phyloP scores from a whole-genome alignment of 1,140 invertebrate genomes.

The Drosophila quadrilineata region DNA sequence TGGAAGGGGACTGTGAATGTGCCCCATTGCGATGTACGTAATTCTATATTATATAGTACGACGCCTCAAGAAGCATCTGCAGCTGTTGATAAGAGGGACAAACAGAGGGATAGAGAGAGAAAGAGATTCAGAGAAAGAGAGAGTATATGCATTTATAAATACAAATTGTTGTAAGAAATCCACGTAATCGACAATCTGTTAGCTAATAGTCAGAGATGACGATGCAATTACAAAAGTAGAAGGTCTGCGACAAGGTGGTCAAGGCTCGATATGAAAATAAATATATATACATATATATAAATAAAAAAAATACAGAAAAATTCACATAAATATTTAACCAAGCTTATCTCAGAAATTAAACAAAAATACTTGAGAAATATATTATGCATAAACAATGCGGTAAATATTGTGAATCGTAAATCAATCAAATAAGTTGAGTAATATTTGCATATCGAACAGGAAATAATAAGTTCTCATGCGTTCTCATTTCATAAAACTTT shows the following conservation, averaged over 20 bases:
- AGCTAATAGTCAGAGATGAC: constrained; percentile 64
- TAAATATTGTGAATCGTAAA: neutral
- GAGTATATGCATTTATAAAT: constrained; percentile 19
- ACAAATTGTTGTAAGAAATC: constrained; percentile 34
- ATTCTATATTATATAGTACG: constrained; percentile 59
- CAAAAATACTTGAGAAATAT: neutral
- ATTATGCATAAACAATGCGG: neutral
- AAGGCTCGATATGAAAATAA: constrained; percentile 54
- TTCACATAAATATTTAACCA: constrained; percentile 3
- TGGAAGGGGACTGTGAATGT: constrained; percentile 27
- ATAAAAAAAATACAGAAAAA: no score
- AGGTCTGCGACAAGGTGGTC: constrained; percentile 57
- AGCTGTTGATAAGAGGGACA: no score
- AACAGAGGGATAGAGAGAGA: constrained; percentile 6
- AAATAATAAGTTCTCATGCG: constrained; percentile 20
- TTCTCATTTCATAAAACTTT: neutral
- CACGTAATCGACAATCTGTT: constrained; percentile 44
- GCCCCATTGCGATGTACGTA: constrained; percentile 57
- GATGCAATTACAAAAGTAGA: constrained; percentile 44
- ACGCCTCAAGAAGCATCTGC: no score
- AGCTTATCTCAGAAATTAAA: constrained; percentile 6
- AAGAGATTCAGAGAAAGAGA: neutral
- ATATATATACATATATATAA: no score
- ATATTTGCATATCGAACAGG: constrained; percentile 30
- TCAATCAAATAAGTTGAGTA: constrained; percentile 3